Percentiles rank a stretch among this genome's conserved stretches.
phyloP scores from a whole-genome alignment of 2,113 vertebrate genomes.

The Clarias batrachus region DNA sequence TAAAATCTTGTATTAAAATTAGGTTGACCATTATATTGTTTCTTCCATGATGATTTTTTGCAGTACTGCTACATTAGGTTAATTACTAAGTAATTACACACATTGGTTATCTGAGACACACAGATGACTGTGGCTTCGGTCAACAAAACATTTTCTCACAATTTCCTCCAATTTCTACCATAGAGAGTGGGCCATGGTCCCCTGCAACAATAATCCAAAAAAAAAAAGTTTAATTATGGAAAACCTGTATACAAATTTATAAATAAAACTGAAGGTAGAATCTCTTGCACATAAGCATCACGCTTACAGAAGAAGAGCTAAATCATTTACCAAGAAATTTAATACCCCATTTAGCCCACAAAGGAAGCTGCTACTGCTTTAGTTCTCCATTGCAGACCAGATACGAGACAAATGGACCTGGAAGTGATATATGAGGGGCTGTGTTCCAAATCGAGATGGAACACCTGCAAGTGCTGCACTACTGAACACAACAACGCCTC shows the following conservation, averaged over 20 bases:
- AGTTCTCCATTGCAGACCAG: background rate
- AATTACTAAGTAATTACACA: background rate
- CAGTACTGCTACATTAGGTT: too few species aligned
- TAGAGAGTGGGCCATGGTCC: background rate
- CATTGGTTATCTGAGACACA: background rate
- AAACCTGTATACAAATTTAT: background rate
- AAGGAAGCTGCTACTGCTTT: background rate
- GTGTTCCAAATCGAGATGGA: background rate
- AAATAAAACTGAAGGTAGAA: background rate
- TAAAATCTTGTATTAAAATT: background rate
- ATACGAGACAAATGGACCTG: background rate
- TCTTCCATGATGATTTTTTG: background rate
- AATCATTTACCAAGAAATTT: conserved; percentile 16
- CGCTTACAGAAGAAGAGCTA: background rate
- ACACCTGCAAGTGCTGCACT: background rate
- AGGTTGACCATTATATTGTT: background rate
- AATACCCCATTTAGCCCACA: conserved; percentile 12
- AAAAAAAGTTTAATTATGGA: conserved; percentile 3
- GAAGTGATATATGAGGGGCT: background rate
- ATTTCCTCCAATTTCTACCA: conserved; percentile 8
- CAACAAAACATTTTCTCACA: background rate
- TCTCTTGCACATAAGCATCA: background rate
- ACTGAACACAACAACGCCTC: too few species aligned
- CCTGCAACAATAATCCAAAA: background rate
- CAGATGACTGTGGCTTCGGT: conserved; percentile 1